These are phyloP conservation scores for Cacoxenus indagator DNA, from an alignment of 2,888 invertebrate species.

Conservation along the genomic window DNA sequence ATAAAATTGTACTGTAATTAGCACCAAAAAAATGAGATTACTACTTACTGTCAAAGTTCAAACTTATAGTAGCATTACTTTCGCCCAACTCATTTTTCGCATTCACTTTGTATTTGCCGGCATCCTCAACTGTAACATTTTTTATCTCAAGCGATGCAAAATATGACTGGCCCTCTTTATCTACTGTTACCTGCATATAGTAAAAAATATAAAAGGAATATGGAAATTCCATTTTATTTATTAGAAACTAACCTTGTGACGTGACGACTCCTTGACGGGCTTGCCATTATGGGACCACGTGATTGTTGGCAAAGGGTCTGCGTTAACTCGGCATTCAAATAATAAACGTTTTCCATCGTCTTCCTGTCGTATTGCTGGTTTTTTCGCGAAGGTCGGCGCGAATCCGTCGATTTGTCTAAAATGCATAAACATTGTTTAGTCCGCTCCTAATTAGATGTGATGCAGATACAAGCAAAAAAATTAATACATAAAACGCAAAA, in stretches of 20 bases:
- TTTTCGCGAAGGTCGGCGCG: conserved; percentile 97
- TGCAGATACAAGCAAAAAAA: too few relatives aligned
- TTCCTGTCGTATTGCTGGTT: conserved; percentile 96
- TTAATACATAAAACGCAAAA: too few relatives aligned
- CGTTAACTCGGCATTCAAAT: conserved; percentile 95
- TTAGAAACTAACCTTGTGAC: conserved; percentile 82
- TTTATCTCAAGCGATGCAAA: conserved; percentile 93
- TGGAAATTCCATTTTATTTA: neutral
- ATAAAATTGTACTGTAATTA: neutral
- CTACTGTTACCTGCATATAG: conserved; percentile 81
- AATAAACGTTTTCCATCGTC: conserved; percentile 94
- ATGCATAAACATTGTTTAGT: conserved; percentile 47
- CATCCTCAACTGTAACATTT: conserved; percentile 96
- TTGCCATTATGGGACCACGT: conserved; percentile 91
- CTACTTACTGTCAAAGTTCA: conserved; percentile 98
- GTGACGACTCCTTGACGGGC: conserved; percentile 83
- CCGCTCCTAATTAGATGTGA: too few relatives aligned
- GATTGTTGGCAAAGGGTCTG: conserved; percentile 91
- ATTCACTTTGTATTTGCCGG: conserved; percentile 96
- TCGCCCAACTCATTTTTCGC: conserved; percentile 98
- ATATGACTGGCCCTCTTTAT: conserved; percentile 94
- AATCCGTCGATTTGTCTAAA: conserved; percentile 96
- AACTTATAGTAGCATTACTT: conserved; percentile 95
- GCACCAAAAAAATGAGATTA: neutral
- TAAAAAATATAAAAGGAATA: neutral